Percentiles rank a stretch among this genome's conserved stretches.
Evolutionary conservation across 2,797 vertebrate species (phyloP).

Genomic region (Botia kubotai): DNA sequence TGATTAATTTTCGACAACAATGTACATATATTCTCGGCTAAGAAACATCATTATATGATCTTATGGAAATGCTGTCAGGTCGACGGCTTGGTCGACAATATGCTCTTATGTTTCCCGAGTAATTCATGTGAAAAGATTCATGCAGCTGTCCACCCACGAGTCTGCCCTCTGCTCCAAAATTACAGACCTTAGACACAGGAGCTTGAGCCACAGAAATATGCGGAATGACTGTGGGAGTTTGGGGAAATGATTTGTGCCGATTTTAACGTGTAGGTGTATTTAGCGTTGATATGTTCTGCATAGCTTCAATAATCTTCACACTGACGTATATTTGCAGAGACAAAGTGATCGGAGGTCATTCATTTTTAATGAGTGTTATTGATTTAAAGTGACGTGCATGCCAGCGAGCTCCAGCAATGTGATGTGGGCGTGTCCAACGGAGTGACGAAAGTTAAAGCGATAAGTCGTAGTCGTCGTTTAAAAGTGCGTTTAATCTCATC

Average conservation of each 20-base stretch:
- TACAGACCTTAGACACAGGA: conserved; percentile 37
- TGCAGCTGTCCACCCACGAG: conserved; percentile 41
- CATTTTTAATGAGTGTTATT: background rate
- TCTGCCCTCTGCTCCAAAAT: conserved; percentile 44
- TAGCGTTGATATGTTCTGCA: background rate
- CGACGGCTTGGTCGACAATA: conserved; percentile 9
- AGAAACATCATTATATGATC: background rate
- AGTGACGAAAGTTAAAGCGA: background rate
- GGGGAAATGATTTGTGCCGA: conserved; percentile 25
- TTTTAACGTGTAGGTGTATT: conserved; percentile 18
- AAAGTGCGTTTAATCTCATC: background rate
- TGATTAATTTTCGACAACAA: background rate
- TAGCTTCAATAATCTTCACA: conserved; percentile 3
- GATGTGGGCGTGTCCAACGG: background rate
- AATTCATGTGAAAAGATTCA: conserved; percentile 40
- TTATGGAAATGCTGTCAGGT: conserved; percentile 21
- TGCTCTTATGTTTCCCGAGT: conserved; percentile 4
- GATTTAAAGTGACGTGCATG: background rate
- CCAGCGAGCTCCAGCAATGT: background rate
- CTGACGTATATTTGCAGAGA: background rate
- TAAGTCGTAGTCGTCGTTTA: background rate
- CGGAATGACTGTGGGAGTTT: conserved; percentile 28
- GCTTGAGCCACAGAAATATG: conserved; percentile 19
- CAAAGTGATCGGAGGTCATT: background rate
- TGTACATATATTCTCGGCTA: background rate